Evolutionary conservation across 2,113 vertebrate genomes (phyloP).

Genomic region (Illadopsis cleaveri): DNA sequence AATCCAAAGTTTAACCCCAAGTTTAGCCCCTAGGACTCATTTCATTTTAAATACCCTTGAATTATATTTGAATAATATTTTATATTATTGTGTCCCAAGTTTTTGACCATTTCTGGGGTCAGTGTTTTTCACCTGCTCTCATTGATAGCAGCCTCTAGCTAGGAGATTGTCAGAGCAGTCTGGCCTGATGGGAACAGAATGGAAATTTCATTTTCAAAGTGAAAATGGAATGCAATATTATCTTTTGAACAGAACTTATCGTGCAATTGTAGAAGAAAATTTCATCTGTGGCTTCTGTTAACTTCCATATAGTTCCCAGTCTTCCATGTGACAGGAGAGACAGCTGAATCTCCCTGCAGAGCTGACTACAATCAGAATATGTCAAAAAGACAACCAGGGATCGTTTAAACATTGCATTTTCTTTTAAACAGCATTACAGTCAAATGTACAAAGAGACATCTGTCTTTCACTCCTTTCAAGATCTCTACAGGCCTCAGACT

Average conservation of each 20-base stretch:
- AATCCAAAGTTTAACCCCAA: neutral
- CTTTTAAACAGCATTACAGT: slow-evolving; percentile 15
- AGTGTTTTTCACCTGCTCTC: neutral
- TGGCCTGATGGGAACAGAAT: neutral
- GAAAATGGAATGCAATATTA: neutral
- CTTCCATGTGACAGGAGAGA: neutral
- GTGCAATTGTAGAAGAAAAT: neutral
- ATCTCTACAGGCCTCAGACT: neutral
- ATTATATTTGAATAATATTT: no score
- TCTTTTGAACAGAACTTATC: neutral
- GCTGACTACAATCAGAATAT: slow-evolving; percentile 14
- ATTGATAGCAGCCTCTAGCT: neutral
- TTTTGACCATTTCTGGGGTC: neutral
- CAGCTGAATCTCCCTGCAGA: slow-evolving; percentile 20
- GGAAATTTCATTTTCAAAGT: neutral
- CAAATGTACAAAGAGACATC: neutral
- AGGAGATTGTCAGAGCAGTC: neutral
- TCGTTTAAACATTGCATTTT: slow-evolving; percentile 14
- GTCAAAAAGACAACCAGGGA: neutral
- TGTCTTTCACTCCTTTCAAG: slow-evolving; percentile 35
- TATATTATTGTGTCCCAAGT: no score
- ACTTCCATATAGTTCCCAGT: neutral
- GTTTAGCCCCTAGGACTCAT: neutral
- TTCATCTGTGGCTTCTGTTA: neutral
- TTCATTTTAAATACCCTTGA: neutral